Conservation (phyloP, 2,797 vertebrate species). For the Cyclura pinguis region DNA sequence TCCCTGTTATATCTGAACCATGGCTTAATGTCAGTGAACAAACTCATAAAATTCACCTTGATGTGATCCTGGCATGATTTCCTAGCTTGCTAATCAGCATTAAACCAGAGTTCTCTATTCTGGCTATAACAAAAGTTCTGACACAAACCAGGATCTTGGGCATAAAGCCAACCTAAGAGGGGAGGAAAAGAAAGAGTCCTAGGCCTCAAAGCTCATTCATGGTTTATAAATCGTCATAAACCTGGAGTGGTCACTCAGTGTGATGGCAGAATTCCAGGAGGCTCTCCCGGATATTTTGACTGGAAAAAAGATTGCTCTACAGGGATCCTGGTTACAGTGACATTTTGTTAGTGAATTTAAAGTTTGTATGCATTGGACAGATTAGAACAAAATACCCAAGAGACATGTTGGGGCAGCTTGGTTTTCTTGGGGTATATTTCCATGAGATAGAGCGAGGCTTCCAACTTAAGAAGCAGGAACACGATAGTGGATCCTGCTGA, state of each 20-base stretch:
- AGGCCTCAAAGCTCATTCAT: background rate
- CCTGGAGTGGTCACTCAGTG: background rate
- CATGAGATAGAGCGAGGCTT: background rate
- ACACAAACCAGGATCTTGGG: background rate
- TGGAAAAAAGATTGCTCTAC: background rate
- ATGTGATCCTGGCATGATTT: background rate
- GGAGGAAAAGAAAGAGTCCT: background rate
- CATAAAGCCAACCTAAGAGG: background rate
- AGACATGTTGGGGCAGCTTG: background rate
- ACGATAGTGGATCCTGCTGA: background rate
- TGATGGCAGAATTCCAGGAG: background rate
- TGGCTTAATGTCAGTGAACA: background rate
- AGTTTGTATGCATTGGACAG: background rate
- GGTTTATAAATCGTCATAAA: background rate
- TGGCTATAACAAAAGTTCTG: background rate
- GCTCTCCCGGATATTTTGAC: background rate
- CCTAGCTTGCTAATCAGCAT: background rate
- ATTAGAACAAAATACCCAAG: background rate
- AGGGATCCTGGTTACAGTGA: background rate
- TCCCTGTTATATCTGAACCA: background rate
- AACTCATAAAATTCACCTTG: background rate
- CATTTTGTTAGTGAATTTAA: background rate
- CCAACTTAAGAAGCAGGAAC: background rate
- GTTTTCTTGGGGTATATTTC: too few species aligned
- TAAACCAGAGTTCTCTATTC: background rate